A percentile compares a stretch with the other conserved stretches of the same genome.
These are phyloP conservation scores for Chelon auratus DNA, from an alignment of 2,797 vertebrate species.

Conservation along the genomic window DNA sequence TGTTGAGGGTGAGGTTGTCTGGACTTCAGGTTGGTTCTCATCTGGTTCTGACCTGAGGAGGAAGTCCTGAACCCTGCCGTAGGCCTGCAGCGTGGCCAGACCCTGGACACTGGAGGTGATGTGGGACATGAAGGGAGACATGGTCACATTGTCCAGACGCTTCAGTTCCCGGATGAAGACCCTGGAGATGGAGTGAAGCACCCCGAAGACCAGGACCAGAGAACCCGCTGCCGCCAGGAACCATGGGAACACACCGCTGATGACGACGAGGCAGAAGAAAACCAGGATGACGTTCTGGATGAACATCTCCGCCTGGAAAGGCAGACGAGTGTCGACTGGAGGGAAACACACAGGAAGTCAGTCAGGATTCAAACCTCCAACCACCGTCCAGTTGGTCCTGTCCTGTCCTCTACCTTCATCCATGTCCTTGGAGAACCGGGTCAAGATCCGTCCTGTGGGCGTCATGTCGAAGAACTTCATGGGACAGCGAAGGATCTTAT, in stretches of 20 bases:
- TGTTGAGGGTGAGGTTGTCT: not conserved
- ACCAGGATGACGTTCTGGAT: constrained; percentile 95
- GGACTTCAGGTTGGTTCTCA: no score
- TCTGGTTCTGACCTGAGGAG: constrained; percentile 76
- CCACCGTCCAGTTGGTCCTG: no score
- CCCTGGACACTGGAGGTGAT: constrained; percentile 94
- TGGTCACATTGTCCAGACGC: constrained; percentile 91
- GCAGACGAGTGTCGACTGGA: constrained; percentile 92
- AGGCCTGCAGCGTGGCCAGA: constrained; percentile 92
- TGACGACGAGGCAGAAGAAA: constrained; percentile 91
- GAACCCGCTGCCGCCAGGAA: constrained; percentile 92
- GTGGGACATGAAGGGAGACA: constrained; percentile 93
- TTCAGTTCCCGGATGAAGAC: constrained; percentile 94
- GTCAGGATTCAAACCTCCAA: not conserved
- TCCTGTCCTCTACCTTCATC: constrained; percentile 87
- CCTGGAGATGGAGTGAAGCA: constrained; percentile 89
- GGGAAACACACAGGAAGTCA: constrained; percentile 2
- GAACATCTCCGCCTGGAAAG: constrained; percentile 95
- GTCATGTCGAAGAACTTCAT: constrained; percentile 96
- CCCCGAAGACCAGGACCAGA: constrained; percentile 87
- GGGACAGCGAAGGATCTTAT: constrained; percentile 91
- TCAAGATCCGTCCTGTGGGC: constrained; percentile 90
- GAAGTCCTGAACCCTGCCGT: constrained; percentile 89
- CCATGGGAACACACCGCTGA: constrained; percentile 92
- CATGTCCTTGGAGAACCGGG: constrained; percentile 94